These are phyloP conservation scores for Nothocercus julius DNA, from an alignment of 2,113 vertebrate genomes.

Conservation along the genomic window DNA sequence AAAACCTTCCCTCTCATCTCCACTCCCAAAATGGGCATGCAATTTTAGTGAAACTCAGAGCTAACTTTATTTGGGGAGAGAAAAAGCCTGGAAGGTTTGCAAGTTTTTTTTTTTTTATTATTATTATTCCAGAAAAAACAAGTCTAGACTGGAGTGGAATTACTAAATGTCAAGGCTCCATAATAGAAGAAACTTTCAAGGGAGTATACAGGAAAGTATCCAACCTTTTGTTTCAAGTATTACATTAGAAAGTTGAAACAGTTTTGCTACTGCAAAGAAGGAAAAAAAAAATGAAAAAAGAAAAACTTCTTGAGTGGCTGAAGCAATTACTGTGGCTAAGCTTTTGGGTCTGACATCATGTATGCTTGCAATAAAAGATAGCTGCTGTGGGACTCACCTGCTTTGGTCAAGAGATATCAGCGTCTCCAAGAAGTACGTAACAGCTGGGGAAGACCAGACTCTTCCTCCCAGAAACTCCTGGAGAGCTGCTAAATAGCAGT, in stretches of 20 bases:
- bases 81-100: neutral
- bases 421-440: neutral
- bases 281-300: neutral
- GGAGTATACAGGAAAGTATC: neutral
- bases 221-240: slow-evolving; percentile 2
- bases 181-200: neutral
- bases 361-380: neutral
- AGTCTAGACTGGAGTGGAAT: neutral
- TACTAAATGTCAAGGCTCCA: neutral
- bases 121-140: slow-evolving; percentile 12
- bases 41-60: neutral
- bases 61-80: neutral
- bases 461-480: neutral
- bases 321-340: neutral
- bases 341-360: too few relatives aligned
- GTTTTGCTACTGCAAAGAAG: neutral
- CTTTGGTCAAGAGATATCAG: neutral
- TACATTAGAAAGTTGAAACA: neutral
- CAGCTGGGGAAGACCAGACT: neutral
- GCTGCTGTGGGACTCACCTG: neutral
- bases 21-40: neutral
- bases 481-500: neutral
- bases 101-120: neutral
- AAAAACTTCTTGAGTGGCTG: neutral
- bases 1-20: neutral